Base-by-base conservation (phyloP, 2,888 invertebrate genomes). In the Elmis aenea region DNA sequence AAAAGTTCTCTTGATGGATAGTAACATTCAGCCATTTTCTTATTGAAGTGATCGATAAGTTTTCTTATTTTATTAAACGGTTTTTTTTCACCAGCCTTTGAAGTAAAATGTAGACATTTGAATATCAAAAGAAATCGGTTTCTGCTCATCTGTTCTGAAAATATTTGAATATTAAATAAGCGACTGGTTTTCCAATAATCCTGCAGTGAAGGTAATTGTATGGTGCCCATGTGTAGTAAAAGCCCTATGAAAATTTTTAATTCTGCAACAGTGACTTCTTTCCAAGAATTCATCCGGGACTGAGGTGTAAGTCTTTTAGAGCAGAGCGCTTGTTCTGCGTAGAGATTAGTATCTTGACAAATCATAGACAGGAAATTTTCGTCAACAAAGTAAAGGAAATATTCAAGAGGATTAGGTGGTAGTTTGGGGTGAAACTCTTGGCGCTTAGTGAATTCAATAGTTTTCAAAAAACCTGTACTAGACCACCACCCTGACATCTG, bases 171-270 rank as follows among this genome's bases (percentile, higher is more conserved):
- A 31, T 30, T 21, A 26, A 42, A 24, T 25, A 48, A 35, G 30
- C 34, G 13, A 28, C 44, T 14, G n/a, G 30, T 36, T 44, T 44
- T 45, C 46, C 40, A 51, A 28, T 48, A 45, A 26, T 47, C 47
- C 18, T 41, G 32, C 5, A 47, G 18, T 23, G 38, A 33, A 11
- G 22, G 15, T 11, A 46, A 4, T 28, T 23, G 20, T 22, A 47
- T 42, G 13, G 26, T 40, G 6, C 45, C 46, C 43, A 45, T 49
- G 29, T 45, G 38, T 25, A 42, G 33, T 12, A 47, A 18, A 15
- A 47, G 20, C 8, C 45, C 47, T 10, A 49, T 9, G 30, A 48
- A 45, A 27, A 42, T 31, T 30, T 35, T 26, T 20, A 40, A 26
- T 43, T 46, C 38, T 3, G 30, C 33, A 6, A 29, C 23, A 22